Base-by-base conservation (phyloP, 2,888 invertebrate species). In the Hemithea aestivaria region DNA sequence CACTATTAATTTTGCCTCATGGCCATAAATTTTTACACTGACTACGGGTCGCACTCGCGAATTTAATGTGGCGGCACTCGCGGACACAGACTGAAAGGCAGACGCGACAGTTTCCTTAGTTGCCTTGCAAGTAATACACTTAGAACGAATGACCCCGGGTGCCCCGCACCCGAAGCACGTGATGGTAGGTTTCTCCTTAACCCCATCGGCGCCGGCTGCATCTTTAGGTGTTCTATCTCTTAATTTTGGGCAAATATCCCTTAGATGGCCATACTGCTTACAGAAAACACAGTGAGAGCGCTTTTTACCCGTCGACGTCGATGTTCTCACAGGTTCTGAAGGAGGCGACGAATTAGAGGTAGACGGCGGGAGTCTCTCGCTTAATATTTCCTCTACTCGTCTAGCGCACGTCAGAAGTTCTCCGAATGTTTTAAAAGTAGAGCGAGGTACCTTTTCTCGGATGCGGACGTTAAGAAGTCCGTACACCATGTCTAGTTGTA, bases 261-360 rank as follows among this genome's bases (percentile, higher is more conserved):
- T 40, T 7, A 12, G 5, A 23, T 47, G 40, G 7, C 43, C 43
- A 9, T 30, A 43, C 10, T 40, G 34, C 16, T 47, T 41, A 28
- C 45, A 45, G 9, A 34, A 38, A 7, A 1, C 12, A 10, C 35
- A 40, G 1, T 30, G 22, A 2, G 30, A 6, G 22, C 30, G 7
- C 1, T 29, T n/a, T 21, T 29, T 29, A 9, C 10, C 21, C n/a
- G 29, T n/a, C 1, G 24, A n/a, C n/a, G n/a, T n/a, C n/a, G n/a
- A n/a, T n/a, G n/a, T n/a, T n/a, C 5, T 20, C 4, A 7, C 7
- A 4, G 20, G 20, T 20, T 4, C 5, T 20, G 20, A 6, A 20
- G 4, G 20, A 20, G 4, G 20, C 4, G 20, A 20, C 20, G 20
- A 20, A 7, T n/a, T n/a, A n/a, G 20, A 7, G 7, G 20, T 20